Base-by-base conservation (phyloP, 2,888 invertebrate species). In the Tanypteryx hageni region DNA sequence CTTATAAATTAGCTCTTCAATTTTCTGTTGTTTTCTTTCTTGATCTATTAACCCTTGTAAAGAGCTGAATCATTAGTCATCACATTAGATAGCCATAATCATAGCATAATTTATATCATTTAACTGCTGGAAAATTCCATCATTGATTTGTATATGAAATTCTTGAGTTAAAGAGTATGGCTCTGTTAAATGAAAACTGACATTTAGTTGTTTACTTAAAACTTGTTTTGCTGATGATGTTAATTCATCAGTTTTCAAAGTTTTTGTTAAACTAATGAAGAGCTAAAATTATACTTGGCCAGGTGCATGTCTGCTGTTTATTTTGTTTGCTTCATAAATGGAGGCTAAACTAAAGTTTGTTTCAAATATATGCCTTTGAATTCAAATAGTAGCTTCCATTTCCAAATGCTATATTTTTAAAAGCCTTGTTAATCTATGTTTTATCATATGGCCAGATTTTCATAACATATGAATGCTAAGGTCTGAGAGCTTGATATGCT, bases 331-430 rank as follows among this genome's bases (percentile, higher is more conserved):
- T 89, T 89, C 64, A 61, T 76, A 89, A 89, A 89, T 89, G 89
- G 89, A 89, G 89, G 89, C 89, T 89, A 89, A 89, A 89, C 89
- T 89, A 89, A 89, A 89, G 89, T 89, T 89, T 89, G 89, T 89
- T 89, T 89, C 89, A 89, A 61, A 89, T 89, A 89, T 89, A 64
- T 64, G 44, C 83, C 44, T 89, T 61, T 89, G 89, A 89, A 89
- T 89, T 89, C 64, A 44, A 89, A 64, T 89, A 64, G 64, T 89
- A 89, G 89, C 89, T 89, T 89, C 89, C 89, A 89, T 89, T 89
- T 89, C 27, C 76, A 76, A 89, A 64, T 89, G 89, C 89, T 89
- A 89, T 89, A 89, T 89, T 89, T 89, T 89, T 89, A 89, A 89
- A 89, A 64, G 89, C 89, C 89, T 89, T 89, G 89, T 89, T 64